Percentiles rank a stretch among this genome's conserved stretches.
These are phyloP conservation scores for Falcaria lacertinaria DNA, from an alignment of 2,888 invertebrate genomes.

Conservation along the genomic window DNA sequence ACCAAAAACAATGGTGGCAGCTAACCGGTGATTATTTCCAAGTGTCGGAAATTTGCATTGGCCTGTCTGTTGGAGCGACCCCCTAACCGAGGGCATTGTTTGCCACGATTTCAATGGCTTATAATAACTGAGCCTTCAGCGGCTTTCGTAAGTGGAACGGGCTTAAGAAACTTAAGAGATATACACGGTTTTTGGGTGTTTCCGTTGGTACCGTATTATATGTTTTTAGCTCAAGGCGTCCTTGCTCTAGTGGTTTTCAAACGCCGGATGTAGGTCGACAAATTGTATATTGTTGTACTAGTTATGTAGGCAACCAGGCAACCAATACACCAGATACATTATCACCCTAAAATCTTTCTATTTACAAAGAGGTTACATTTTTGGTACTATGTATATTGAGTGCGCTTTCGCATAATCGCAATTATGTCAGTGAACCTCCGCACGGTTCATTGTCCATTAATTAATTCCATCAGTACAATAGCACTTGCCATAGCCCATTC, in stretches of 20 bases:
- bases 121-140: constrained; percentile 56
- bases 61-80: constrained; percentile 48
- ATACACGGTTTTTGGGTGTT: constrained; percentile 44
- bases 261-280: neutral
- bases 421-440: constrained; percentile 63
- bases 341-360: too few species aligned
- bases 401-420: too few species aligned
- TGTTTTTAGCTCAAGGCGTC: constrained; percentile 26
- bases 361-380: too few species aligned
- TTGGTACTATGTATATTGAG: too few species aligned
- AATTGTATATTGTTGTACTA: neutral
- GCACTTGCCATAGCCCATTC: constrained; percentile 50
- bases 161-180: constrained; percentile 49
- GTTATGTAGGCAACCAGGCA: constrained; percentile 4
- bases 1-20: constrained; percentile 48
- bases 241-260: constrained; percentile 1
- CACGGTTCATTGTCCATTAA: constrained; percentile 59
- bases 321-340: constrained; percentile 22
- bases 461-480: constrained; percentile 70
- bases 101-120: constrained; percentile 60
- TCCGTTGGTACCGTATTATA: constrained; percentile 26
- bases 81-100: constrained; percentile 65
- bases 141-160: constrained; percentile 65
- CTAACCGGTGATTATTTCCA: constrained; percentile 52
- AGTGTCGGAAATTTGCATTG: constrained; percentile 61